A percentile compares a stretch with the other conserved stretches of the same genome.
Evolutionary conservation across 2,888 invertebrate species (phyloP).

Genomic region (Belgica antarctica): DNA sequence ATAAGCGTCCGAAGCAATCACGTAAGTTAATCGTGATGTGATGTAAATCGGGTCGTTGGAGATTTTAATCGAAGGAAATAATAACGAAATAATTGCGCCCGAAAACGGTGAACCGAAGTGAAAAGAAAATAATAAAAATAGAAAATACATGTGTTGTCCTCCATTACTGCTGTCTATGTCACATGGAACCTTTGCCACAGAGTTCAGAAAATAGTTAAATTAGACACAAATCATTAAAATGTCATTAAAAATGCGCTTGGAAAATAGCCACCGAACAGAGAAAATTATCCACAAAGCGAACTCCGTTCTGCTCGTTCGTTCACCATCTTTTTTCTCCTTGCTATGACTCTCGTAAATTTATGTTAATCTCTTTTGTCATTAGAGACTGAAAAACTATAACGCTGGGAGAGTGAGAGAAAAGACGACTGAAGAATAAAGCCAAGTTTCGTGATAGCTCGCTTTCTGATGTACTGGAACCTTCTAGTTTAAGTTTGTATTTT

Average conservation of each 20-base stretch:
- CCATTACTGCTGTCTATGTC: slow-evolving; percentile 33
- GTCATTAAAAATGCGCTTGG: slow-evolving; percentile 39
- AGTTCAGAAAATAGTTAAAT: slow-evolving; percentile 7
- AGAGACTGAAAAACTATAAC: slow-evolving; percentile 27
- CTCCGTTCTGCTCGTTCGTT: slow-evolving; percentile 21
- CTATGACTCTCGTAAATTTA: slow-evolving; percentile 10
- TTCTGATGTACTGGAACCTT: background rate
- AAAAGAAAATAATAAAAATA: too few relatives aligned
- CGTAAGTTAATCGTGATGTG: slow-evolving; percentile 29
- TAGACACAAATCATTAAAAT: slow-evolving; percentile 44
- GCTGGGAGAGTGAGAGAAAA: background rate
- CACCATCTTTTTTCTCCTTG: background rate
- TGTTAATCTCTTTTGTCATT: slow-evolving; percentile 43
- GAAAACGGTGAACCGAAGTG: background rate
- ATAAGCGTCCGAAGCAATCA: slow-evolving; percentile 2
- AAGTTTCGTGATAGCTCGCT: background rate
- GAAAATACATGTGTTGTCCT: slow-evolving; percentile 17
- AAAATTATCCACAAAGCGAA: background rate
- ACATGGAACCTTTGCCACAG: slow-evolving; percentile 1
- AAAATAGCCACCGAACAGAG: slow-evolving; percentile 11
- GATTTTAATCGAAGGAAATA: slow-evolving; percentile 26
- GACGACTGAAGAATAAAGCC: background rate
- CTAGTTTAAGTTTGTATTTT: too few relatives aligned
- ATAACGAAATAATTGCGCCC: slow-evolving; percentile 40
- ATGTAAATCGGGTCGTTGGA: background rate